A percentile compares a stretch with the other conserved stretches of the same genome.
Conservation (phyloP, 2,113 vertebrate species). For the Nannobrachium achirus region DNA sequence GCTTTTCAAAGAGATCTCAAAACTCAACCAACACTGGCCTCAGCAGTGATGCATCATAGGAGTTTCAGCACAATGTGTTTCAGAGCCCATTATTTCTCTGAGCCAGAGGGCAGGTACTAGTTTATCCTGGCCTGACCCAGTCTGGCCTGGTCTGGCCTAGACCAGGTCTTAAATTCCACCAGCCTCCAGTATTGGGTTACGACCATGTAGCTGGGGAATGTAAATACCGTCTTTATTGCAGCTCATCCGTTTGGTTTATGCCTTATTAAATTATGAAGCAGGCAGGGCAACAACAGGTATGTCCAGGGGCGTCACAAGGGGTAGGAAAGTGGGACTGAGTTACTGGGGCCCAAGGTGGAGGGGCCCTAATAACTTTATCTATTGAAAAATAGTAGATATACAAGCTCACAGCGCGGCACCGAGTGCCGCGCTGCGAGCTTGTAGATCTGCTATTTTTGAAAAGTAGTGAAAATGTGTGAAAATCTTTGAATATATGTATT, state of each 20-base stretch:
- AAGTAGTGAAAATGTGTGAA: too few species aligned
- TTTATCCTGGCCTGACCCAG: conserved; percentile 44
- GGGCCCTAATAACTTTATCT: too few species aligned
- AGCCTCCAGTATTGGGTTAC: conserved; percentile 61
- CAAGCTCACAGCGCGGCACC: too few species aligned
- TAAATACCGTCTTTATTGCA: conserved; percentile 71
- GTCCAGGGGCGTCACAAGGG: too few species aligned
- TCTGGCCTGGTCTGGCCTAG: conserved; percentile 48
- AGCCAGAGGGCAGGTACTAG: conserved; percentile 29
- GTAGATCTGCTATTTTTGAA: too few species aligned
- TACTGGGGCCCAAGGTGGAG: too few species aligned
- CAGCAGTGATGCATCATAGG: conserved; percentile 26
- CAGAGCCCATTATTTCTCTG: conserved; percentile 21
- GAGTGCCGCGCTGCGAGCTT: too few species aligned
- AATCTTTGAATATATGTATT: too few species aligned
- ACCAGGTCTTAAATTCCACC: conserved; percentile 61
- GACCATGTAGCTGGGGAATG: conserved; percentile 50
- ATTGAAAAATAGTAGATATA: too few species aligned
- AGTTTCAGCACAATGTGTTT: conserved; percentile 5
- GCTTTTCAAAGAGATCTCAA: too few species aligned
- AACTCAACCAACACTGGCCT: too few species aligned
- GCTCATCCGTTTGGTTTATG: conserved; percentile 74
- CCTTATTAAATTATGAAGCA: conserved; percentile 72
- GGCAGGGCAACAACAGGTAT: conserved; percentile 57
- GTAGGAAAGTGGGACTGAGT: too few species aligned